Conservation (phyloP, 2,113 vertebrate species). For the Bombycilla garrulus region DNA sequence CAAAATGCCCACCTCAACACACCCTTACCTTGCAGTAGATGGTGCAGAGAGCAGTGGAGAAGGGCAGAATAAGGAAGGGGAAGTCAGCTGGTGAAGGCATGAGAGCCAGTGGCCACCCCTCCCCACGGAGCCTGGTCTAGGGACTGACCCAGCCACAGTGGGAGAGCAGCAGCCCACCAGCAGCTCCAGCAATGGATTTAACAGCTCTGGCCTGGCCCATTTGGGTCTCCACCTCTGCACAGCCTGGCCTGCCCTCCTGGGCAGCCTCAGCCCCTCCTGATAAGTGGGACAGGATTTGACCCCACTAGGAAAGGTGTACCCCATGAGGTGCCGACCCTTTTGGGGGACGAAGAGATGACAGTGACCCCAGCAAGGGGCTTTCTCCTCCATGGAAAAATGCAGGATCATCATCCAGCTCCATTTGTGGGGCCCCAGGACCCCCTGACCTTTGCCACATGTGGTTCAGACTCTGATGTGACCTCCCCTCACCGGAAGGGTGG, state of each 20-base stretch:
- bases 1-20: neutral
- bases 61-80: neutral
- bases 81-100: slow-evolving; percentile 20
- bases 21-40: neutral
- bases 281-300: neutral
- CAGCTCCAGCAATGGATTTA: slow-evolving; percentile 27
- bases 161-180: neutral
- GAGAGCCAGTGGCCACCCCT: neutral
- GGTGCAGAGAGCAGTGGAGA: rapidly evolving
- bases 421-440: neutral
- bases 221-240: neutral
- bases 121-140: neutral
- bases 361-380: rapidly evolving
- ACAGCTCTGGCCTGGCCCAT: slow-evolving; percentile 9
- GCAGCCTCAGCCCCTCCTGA: neutral
- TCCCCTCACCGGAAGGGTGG: neutral
- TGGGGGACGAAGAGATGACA: neutral
- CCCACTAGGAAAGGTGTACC: neutral
- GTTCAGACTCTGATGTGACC: neutral
- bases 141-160: neutral
- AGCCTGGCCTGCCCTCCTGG: neutral
- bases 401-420: neutral
- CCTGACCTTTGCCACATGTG: neutral
- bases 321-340: neutral
- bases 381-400: neutral